Conservation (phyloP, 2,113 vertebrate species). For the Corydoras maculifer region DNA sequence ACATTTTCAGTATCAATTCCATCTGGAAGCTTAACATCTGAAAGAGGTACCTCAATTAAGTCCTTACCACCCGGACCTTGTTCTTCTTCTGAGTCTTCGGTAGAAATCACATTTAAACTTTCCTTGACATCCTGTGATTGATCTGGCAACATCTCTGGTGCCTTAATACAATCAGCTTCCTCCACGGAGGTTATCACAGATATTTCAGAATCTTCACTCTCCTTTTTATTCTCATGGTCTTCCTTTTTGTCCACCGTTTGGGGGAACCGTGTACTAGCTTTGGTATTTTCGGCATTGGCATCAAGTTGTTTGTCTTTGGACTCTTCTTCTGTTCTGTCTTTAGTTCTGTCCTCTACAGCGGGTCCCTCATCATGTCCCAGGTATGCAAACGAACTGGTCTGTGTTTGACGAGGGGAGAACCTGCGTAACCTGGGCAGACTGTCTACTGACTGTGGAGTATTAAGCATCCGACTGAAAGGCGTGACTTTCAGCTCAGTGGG, state of each 20-base stretch:
- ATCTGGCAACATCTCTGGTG: constrained; percentile 66
- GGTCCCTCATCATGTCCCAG: constrained; percentile 74
- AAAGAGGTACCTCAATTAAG: constrained; percentile 83
- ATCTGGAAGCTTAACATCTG: constrained; percentile 71
- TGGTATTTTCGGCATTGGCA: constrained; percentile 25
- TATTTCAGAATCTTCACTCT: constrained; percentile 16
- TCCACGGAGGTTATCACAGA: constrained; percentile 1
- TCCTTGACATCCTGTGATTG: constrained; percentile 70
- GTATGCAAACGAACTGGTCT: constrained; percentile 82
- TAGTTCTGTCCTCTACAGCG: constrained; percentile 26
- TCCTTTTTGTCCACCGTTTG: constrained; percentile 24
- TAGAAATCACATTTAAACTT: constrained; percentile 56
- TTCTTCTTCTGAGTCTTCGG: constrained; percentile 50
- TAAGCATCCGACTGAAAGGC: constrained; percentile 86
- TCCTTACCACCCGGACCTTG: constrained; percentile 63
- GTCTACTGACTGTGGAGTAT: constrained; percentile 88
- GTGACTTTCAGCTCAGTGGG: constrained; percentile 87
- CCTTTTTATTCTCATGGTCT: constrained; percentile 34
- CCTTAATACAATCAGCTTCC: constrained; percentile 56
- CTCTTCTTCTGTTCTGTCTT: constrained; percentile 31
- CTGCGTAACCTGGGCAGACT: constrained; percentile 86
- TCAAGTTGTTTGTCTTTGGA: constrained; percentile 30
- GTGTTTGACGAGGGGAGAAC: constrained; percentile 83
- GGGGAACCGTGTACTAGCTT: constrained; percentile 19
- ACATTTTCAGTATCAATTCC: constrained; percentile 60